A percentile compares a stretch with the other conserved stretches of the same genome.
Conservation (phyloP, 2,797 vertebrate species). For the Thamnophis elegans region DNA sequence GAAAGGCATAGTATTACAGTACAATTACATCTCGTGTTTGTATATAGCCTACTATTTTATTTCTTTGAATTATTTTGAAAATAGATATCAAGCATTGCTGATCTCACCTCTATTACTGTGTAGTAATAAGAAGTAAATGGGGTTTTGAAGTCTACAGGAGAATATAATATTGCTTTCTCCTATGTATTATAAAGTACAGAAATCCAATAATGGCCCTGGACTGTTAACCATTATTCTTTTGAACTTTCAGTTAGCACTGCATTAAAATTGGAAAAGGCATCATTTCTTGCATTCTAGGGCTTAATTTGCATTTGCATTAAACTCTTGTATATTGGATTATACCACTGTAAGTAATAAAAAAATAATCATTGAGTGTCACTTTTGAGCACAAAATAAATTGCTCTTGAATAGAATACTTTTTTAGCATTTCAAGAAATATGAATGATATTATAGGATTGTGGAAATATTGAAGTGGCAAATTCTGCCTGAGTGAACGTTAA, state of each 20-base stretch:
- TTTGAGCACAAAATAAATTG: conserved; percentile 52
- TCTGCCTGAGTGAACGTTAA: conserved; percentile 19
- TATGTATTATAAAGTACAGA: conserved; percentile 12
- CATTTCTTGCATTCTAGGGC: conserved; percentile 1
- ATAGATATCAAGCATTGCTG: neutral
- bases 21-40: neutral
- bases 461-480: conserved; percentile 45
- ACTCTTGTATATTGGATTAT: conserved; percentile 36
- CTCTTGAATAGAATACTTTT: conserved; percentile 42
- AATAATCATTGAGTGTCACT: conserved; percentile 23
- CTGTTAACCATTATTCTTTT: neutral
- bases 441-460: conserved; percentile 44
- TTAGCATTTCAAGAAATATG: conserved; percentile 49
- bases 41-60: neutral
- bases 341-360: neutral
- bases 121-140: neutral
- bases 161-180: neutral
- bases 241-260: neutral
- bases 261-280: conserved; percentile 16
- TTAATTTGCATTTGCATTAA: conserved; percentile 41
- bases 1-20: neutral
- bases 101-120: neutral
- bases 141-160: neutral
- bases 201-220: conserved; percentile 5
- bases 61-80: conserved; percentile 25